Base-by-base conservation (phyloP, 2,113 vertebrate species). In the Platysternon megacephalum region DNA sequence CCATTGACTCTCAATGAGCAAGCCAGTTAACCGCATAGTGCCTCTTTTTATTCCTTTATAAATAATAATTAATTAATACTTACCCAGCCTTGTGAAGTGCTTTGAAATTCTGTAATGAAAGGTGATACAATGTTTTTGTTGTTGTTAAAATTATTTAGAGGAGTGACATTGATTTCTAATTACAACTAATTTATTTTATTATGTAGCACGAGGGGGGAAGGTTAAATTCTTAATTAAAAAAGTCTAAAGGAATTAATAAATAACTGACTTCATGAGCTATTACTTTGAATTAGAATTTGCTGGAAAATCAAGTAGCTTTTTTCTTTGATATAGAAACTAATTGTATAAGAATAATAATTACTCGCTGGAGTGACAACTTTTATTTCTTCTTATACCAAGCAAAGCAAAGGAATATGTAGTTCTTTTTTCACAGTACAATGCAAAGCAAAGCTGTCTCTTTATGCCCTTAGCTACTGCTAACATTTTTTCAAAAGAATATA, bases 101-200 rank as follows among this genome's bases (percentile, higher is more conserved):
- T 95, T 89, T 0, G 6, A 89, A 78, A 42, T 22, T 51, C 51
- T 87, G 19, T 61, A 55, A 89, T 82, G 53, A 93, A 87, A 96
- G 82, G 26, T 55, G 14, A 51, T 58, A 80, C 80, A 48, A 24
- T 92, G 76, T 80, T 96, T 94, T 81, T 84, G 42, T 90, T 84
- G 42, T 90, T 90, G 39, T 79, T 94, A 93, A 82, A 46, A 46
- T 93, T 94, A 55, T 61, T 86, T 92, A 12, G 65, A 92, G 56
- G 26, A 92, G n/a, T 68, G n/a, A 61, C 39, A 56, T 93, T 91
- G 90, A 55, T 87, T 95, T 94, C 61, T 91, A 82, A 94, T 83
- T 85, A 46, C 35, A 86, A 17, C 16, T 51, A 52, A 84, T 89
- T 79, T 51, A 58, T 92, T 92, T 5, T 85, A 13, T 86, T 86